Conservation (phyloP, 2,113 vertebrate genomes). For the Pungitius pungitius region DNA sequence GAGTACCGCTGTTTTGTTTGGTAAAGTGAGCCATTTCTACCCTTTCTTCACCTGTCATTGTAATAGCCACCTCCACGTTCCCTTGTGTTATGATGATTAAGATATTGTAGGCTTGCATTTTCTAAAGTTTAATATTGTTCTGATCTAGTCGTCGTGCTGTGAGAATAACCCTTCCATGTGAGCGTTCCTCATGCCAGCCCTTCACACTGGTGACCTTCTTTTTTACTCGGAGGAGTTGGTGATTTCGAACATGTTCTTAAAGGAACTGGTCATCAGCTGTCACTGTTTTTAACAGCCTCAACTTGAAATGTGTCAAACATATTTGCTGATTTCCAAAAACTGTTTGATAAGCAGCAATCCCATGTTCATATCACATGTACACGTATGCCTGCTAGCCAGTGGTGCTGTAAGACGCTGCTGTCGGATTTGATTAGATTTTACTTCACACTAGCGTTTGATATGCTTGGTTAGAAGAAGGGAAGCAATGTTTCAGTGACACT, state of each 20-base stretch:
- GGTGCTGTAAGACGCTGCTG: constrained; percentile 3
- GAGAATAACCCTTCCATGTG: constrained; percentile 18
- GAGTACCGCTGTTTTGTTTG: constrained; percentile 19
- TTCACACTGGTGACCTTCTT: constrained; percentile 11
- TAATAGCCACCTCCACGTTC: constrained; percentile 18
- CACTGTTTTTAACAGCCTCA: constrained; percentile 29
- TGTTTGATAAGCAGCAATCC: constrained; percentile 31
- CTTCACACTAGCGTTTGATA: background rate
- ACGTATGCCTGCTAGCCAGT: background rate
- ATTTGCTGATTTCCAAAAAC: constrained; percentile 11
- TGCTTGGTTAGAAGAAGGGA: constrained; percentile 7
- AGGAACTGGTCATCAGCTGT: constrained; percentile 17
- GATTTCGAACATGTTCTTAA: constrained; percentile 29
- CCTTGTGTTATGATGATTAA: constrained; percentile 38
- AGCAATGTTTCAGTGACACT: constrained; percentile 1
- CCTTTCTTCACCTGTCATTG: constrained; percentile 37
- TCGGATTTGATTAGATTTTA: background rate
- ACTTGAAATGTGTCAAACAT: constrained; percentile 24
- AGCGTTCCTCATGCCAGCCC: constrained; percentile 28
- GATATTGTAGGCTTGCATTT: constrained; percentile 59
- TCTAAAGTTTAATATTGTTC: constrained; percentile 52
- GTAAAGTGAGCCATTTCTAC: constrained; percentile 41
- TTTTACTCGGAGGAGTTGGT: background rate
- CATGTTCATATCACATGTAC: background rate
- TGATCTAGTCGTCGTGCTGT: constrained; percentile 58